Percentiles rank a stretch among this genome's conserved stretches.
Conservation (phyloP, 2,888 invertebrate species). For the Automeris io region DNA sequence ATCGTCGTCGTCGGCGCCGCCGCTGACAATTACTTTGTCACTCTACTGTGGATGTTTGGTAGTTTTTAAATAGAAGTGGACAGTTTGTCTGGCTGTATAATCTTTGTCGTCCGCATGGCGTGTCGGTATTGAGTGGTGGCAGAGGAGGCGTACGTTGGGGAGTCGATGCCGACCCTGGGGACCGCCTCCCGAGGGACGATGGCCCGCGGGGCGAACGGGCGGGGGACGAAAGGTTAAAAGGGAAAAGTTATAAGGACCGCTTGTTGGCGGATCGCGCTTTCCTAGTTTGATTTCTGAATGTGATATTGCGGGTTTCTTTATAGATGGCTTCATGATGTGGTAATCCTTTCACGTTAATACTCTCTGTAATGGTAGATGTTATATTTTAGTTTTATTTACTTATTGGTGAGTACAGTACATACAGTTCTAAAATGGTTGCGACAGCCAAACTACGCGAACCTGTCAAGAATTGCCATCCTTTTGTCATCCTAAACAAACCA, state of each 20-base stretch:
- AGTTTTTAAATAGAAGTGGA: constrained; percentile 3
- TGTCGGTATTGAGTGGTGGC: constrained; percentile 76
- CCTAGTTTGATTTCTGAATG: constrained; percentile 63
- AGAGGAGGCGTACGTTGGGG: constrained; percentile 54
- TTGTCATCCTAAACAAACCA: too few species aligned
- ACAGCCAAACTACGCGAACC: too few species aligned
- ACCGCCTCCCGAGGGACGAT: constrained; percentile 74
- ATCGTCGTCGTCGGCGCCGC: too few species aligned
- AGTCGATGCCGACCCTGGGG: constrained; percentile 69
- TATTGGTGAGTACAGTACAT: too few species aligned
- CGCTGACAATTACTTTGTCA: too few species aligned
- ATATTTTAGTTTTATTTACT: too few species aligned
- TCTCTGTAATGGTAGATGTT: too few species aligned
- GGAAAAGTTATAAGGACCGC: constrained; percentile 77
- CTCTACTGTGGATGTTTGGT: too few species aligned
- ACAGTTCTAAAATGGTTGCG: too few species aligned
- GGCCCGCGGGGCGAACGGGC: constrained; percentile 26
- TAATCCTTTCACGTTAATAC: neutral
- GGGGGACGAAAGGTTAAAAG: constrained; percentile 72
- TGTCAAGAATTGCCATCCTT: too few species aligned
- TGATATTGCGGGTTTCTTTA: constrained; percentile 36
- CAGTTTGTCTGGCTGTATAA: constrained; percentile 32
- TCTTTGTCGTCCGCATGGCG: constrained; percentile 70
- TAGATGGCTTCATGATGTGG: constrained; percentile 6
- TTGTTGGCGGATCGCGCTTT: constrained; percentile 68